These are phyloP conservation scores for Aradus depressus DNA, from an alignment of 2,888 invertebrate species.

Conservation along the genomic window DNA sequence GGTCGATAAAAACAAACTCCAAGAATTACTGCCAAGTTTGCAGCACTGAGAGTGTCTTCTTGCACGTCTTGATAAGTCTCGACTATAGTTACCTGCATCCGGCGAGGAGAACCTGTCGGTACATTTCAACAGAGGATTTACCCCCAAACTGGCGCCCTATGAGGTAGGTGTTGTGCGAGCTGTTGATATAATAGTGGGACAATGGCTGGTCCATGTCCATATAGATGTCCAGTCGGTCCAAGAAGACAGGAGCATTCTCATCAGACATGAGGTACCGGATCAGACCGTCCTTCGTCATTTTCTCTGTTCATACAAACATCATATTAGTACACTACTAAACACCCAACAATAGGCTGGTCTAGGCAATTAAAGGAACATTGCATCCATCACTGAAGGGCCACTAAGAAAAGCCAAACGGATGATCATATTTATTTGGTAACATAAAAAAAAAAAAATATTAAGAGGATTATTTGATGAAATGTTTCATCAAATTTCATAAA, in stretches of 20 bases:
- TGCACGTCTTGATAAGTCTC: too few relatives aligned
- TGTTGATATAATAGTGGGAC: slow-evolving; percentile 98
- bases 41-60: too few relatives aligned
- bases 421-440: background rate
- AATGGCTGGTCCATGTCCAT: slow-evolving; percentile 99
- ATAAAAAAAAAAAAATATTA: too few relatives aligned
- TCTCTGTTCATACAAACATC: slow-evolving; percentile 43
- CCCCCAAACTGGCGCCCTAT: slow-evolving; percentile 95
- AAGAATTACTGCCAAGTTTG: too few relatives aligned
- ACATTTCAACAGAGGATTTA: slow-evolving; percentile 97
- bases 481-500: too few relatives aligned
- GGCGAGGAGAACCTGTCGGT: slow-evolving; percentile 88
- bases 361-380: too few relatives aligned
- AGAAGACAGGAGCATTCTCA: slow-evolving; percentile 97
- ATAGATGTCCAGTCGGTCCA: slow-evolving; percentile 93
- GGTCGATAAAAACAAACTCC: too few relatives aligned
- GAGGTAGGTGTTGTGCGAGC: slow-evolving; percentile 91
- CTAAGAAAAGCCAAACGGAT: too few relatives aligned
- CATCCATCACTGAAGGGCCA: too few relatives aligned
- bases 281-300: slow-evolving; percentile 87
- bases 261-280: slow-evolving; percentile 99
- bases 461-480: too few relatives aligned
- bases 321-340: background rate
- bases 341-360: background rate
- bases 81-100: slow-evolving; percentile 97